Conservation (phyloP, 2,888 invertebrate genomes). For the Acanthosoma haemorrhoidale region DNA sequence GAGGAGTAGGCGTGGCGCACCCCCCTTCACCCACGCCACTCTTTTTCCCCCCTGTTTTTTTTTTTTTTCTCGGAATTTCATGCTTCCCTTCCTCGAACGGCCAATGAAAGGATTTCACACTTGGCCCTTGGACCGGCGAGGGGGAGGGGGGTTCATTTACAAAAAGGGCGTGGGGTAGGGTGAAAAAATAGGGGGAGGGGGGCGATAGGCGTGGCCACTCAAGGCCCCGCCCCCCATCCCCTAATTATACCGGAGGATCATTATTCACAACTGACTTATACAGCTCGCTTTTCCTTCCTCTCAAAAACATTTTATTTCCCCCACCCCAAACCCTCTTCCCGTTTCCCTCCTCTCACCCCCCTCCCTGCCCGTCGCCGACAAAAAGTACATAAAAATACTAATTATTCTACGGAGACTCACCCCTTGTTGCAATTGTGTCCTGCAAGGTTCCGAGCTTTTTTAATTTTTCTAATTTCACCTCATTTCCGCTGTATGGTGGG, state of each 20-base stretch:
- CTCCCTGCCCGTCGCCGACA: conserved; percentile 30
- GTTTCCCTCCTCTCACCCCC: not conserved
- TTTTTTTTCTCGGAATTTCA: conserved; percentile 1
- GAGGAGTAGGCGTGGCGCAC: conserved; percentile 18
- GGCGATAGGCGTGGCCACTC: not conserved
- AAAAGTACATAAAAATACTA: conserved; percentile 40
- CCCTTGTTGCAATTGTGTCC: conserved; percentile 36
- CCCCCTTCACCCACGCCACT: not conserved
- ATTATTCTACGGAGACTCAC: conserved; percentile 35
- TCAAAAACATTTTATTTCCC: conserved; percentile 38
- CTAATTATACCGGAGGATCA: conserved; percentile 33
- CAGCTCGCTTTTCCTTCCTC: conserved; percentile 40
- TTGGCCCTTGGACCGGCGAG: conserved; percentile 29
- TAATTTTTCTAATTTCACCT: conserved; percentile 30
- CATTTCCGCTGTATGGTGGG: conserved; percentile 21
- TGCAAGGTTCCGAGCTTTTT: conserved; percentile 30
- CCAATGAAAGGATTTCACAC: conserved; percentile 38
- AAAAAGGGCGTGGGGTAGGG: conserved; percentile 33
- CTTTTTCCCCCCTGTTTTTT: conserved; percentile 3
- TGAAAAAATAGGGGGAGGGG: conserved; percentile 35
- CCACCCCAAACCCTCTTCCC: conserved; percentile 7
- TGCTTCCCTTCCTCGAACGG: conserved; percentile 21
- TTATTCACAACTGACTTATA: conserved; percentile 42
- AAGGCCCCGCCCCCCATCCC: conserved; percentile 23
- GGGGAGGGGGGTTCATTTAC: conserved; percentile 33